Percentiles rank a stretch among this genome's conserved stretches.
These are phyloP conservation scores for Halictus rubicundus DNA, from an alignment of 1,140 invertebrate genomes.

Conservation along the genomic window DNA sequence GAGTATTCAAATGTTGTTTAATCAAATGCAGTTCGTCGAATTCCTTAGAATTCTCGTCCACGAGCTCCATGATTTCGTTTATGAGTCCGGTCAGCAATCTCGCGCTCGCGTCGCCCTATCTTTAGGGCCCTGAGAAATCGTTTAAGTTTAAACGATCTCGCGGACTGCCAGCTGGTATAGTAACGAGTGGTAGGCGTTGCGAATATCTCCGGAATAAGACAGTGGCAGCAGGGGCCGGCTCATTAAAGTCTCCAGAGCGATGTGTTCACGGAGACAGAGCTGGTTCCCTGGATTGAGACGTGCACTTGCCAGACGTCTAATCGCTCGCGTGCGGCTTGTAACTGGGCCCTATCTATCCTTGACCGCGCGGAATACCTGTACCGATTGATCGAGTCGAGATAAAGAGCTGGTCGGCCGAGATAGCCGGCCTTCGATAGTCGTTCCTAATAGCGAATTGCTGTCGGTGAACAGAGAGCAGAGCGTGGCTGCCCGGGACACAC, in stretches of 20 bases:
- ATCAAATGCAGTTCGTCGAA: not conserved
- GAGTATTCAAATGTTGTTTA: too few species aligned
- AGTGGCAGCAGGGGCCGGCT: not conserved
- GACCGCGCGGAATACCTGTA: not conserved
- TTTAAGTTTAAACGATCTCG: not conserved
- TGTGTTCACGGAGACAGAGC: not conserved
- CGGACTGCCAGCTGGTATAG: not conserved
- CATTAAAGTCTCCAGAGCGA: constrained; percentile 28
- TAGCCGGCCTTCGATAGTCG: too few species aligned
- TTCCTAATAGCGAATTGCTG: not conserved
- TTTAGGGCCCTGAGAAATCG: not conserved
- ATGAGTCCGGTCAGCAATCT: not conserved
- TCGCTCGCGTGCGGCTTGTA: constrained; percentile 18
- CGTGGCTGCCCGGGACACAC: too few species aligned
- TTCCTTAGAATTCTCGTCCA: constrained; percentile 33
- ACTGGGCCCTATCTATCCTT: not conserved
- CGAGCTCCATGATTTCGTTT: constrained; percentile 10
- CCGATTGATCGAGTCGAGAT: not conserved
- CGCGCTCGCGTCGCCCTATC: not conserved
- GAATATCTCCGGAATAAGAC: constrained; percentile 45
- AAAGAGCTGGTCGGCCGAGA: too few species aligned
- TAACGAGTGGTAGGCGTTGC: constrained; percentile 24
- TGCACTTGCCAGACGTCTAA: not conserved
- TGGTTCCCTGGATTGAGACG: constrained; percentile 18
- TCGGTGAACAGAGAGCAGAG: not conserved